Evolutionary conservation across 1,140 invertebrate species (phyloP), one percentile per base, ranked within the genome.

Genomic region (Saccostrea echinata): DNA sequence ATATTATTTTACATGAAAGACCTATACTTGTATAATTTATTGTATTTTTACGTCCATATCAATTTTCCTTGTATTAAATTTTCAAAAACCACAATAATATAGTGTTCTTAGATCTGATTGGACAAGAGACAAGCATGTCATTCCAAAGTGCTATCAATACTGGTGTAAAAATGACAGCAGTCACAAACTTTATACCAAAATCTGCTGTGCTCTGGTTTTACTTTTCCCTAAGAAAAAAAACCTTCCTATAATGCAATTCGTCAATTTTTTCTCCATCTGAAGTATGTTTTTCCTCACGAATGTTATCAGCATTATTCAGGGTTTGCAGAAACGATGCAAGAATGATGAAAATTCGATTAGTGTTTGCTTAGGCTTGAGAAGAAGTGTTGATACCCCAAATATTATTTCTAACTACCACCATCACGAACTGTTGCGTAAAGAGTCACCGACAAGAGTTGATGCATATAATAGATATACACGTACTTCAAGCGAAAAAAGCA

Each of bases 371-470:
- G 55, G 55, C 55, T 43, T 43, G 55, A 4, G 55, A 61, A 61
- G 55, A 61, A 18, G 55, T n/a, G 55, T 21, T 61, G n/a, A 61
- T 61, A 61, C 55, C 55, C 55, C 18, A 61, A 61, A 61, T 61
- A 61, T 61, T 61, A 61, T 61, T 61, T 61, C 55, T 61, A 16
- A 61, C 18, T 21, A 61, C 55, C 55, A 61, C 55, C 55, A 21
- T 61, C 55, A 61, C 55, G 68, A 30, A 30, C 27, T 30, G 68
- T 76, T 76, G 68, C 68, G 68, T 27, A 76, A 76, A 71, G 24
- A 71, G 68, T 71, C 68, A 71, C 24, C 16, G 68, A 30, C 24
- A 76, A 30, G 24, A 76, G 16, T 27, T 76, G 68, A 35, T 33
- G n/a, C 55, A 61, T 61, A 61, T 21, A 61, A 61, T 43, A 61